Base-by-base conservation (phyloP, 2,888 invertebrate genomes). In the Drosophila histrio region DNA sequence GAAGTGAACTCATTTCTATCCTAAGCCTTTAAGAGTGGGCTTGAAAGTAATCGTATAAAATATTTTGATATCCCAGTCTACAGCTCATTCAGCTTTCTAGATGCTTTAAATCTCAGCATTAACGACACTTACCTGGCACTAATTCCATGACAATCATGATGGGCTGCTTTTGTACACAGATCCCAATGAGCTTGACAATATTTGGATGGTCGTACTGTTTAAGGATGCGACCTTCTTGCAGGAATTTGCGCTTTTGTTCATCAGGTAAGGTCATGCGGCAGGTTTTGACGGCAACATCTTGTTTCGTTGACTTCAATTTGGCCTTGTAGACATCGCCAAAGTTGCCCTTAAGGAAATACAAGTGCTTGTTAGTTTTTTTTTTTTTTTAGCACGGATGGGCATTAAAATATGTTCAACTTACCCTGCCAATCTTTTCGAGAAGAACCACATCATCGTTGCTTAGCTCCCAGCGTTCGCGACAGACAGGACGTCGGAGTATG, bases 131-230 rank as follows among this genome's bases (percentile, higher is more conserved):
- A 90, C 91, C 91, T 36, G 92, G 95, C 43, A 98, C 98, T 68
- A 98, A 94, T 93, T 99, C 99, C 99, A 99, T 99, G 28, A 99
- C 98, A 88, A 99, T 98, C 98, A 99, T 98, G 61, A 99, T 98
- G 0, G 99, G 99, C 88, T 98, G 98, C 89, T 98, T 97, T 92
- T 98, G 98, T 71, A 98, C 98, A 84, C 98, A 99, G 83, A 99
- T 98, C 24, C 99, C 99, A 81, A 98, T 98, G 34, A 99, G 94
- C 89, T 97, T 95, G 32, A 99, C 99, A 74, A 99, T 97, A 92
- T 99, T 99, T 0, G 97, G 97, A 92, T 99, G 99, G 91, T 98
- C 96, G 91, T 99, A 99, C 91, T 98, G 98, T 91, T 98, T 98
- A 11, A 99, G 93, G 78, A 99, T 98, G 77, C 98, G 93, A 0